Evolutionary conservation across 2,113 vertebrate genomes (phyloP), one percentile per base, ranked within the genome.

Genomic region (Glaucidium brasilianum): DNA sequence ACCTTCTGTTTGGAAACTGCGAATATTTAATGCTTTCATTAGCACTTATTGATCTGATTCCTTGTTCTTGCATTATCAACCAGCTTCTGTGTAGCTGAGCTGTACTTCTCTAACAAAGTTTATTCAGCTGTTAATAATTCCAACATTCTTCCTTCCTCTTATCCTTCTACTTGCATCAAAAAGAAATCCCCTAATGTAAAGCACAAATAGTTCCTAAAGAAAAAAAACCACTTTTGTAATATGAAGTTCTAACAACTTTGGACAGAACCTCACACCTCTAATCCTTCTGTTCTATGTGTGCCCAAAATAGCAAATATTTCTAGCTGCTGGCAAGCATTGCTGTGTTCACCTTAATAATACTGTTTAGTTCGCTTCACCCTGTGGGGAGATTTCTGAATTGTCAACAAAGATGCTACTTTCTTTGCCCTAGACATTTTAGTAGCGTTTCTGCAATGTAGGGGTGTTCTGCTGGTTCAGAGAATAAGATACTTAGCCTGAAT

Each of bases 111-210:
- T 83, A 35, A 90, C 2, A 5, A 94, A 91, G 90, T 94, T 91
- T 97, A 90, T 94, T 94, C 95, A 91, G 55, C 80, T 88, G 91
- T 34, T 90, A 81, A 52, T 91, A 91, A 93, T 94, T 93, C 45
- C 68, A 88, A 3, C 60, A 50, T 84, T 90, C 66, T 91, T 94
- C n/a, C 85, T 95, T 94, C 72, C 79, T 96, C 62, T 80, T 23
- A 39, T 56, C 81, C n/a, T 94, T 97, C 85, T 32, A 87, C 85
- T 75, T 56, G 12, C 41, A 49, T 64, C 71, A 55, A 71, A 89
- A 95, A 90, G 68, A 83, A 96, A 91, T 92, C 64, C 62, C 52
- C 12, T 82, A 56, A 94, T 88, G 80, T 92, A 93, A 67, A 47
- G 55, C 50, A 47, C 30, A 95, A 80, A 74, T 90, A 72, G 79